Base-by-base conservation (phyloP, 2,888 invertebrate species). In the Eristalis intricaria region DNA sequence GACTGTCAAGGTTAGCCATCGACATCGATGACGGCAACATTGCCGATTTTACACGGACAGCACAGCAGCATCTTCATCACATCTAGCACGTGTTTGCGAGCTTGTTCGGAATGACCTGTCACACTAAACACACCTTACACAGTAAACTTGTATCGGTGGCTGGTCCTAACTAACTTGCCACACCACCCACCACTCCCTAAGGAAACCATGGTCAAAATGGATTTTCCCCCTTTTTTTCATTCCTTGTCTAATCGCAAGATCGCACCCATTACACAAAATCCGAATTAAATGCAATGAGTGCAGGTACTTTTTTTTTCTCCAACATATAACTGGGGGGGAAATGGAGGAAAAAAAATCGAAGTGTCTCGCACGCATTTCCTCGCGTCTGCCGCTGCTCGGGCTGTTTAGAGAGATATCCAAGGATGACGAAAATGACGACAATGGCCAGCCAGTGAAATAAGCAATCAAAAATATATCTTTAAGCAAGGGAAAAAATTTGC, bases 261-360 rank as follows among this genome's bases (percentile, higher is more conserved):
- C 19, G n/a, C 35, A 68, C 58, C n/a, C 38, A 77, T 65, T 69
- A 40, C 68, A 68, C 38, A 63, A 77, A 65, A 13, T 64, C n/a
- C 13, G 43, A 43, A 70, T 32, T 65, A 61, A 38, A 76, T 75
- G 74, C 65, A 84, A 76, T 68, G 64, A 81, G 26, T 82, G 82
- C 73, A 82, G 50, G 50, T 69, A 85, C 77, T 32, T 60, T 60
- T 56, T 66, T 50, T 73, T 77, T 68, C n/a, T 22, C 68, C 38
- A 26, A 76, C 65, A 81, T 22, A 35, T 70, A 60, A 26, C 23
- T 60, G 56, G 65, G 69, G 32, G 65, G 43, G 71, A 82, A 78
- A 83, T 78, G 66, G 69, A 78, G 77, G 69, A 86, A 50, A 76
- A 82, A 86, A 86, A 85, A 85, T 81, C 85, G 85, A 82, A 84